Conservation (phyloP, 1,140 invertebrate species). For the Radopholus similis region DNA sequence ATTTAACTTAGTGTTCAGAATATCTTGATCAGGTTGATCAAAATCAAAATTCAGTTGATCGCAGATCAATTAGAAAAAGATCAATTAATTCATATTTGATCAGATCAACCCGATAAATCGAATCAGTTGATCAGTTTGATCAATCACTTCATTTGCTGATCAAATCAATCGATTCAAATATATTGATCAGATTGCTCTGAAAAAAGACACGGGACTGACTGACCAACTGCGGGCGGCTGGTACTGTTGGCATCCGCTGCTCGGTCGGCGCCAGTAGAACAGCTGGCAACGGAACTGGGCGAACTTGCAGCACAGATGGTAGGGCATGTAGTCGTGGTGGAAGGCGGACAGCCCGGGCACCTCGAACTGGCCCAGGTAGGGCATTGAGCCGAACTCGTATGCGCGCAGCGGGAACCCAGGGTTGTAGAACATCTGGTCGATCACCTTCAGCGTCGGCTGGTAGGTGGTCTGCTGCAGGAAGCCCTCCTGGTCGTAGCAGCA, state of each 20-base stretch:
- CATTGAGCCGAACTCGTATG: slow-evolving; percentile 57
- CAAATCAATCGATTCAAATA: no score
- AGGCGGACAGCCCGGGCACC: slow-evolving; percentile 45
- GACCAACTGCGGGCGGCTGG: slow-evolving; percentile 57
- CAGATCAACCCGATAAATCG: no score
- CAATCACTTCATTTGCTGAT: no score
- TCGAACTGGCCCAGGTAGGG: slow-evolving; percentile 58
- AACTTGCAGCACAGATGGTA: slow-evolving; percentile 59
- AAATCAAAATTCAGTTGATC: no score
- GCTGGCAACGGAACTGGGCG: slow-evolving; percentile 58
- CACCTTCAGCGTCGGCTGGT: slow-evolving; percentile 59
- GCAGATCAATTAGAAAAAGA: no score
- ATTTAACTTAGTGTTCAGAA: no score
- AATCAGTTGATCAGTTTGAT: no score
- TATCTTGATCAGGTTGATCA: no score
- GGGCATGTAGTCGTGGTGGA: slow-evolving; percentile 60
- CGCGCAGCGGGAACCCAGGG: slow-evolving; percentile 56
- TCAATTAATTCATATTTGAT: no score
- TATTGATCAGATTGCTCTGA: neutral
- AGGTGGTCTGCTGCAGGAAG: slow-evolving; percentile 55
- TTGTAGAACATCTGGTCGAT: slow-evolving; percentile 54
- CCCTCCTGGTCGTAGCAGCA: slow-evolving; percentile 57
- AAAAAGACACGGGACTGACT: neutral
- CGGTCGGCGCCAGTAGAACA: slow-evolving; percentile 59
- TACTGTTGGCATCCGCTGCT: slow-evolving; percentile 56